Percentiles rank a stretch among this genome's conserved stretches.
Conservation (phyloP, 2,797 vertebrate species). For the Scyliorhinus canicula region DNA sequence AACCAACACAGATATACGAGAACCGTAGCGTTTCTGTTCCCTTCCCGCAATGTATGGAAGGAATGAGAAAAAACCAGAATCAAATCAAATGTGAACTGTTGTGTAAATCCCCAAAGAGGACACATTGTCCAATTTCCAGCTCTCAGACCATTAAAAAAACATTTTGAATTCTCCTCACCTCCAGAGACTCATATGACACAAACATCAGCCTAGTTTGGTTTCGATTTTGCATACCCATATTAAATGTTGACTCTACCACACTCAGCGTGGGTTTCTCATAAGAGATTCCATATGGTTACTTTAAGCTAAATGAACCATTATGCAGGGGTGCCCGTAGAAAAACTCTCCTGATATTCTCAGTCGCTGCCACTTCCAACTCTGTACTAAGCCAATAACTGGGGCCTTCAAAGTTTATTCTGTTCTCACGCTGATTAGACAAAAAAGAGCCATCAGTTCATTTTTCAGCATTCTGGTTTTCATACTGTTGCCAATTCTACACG, state of each 20-base stretch:
- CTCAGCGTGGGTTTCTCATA: slow-evolving; percentile 17
- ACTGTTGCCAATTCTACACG: neutral
- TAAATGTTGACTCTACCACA: slow-evolving; percentile 18
- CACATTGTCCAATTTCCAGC: slow-evolving; percentile 8
- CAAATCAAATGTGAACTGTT: slow-evolving; percentile 26
- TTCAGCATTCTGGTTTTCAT: neutral
- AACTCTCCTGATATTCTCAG: neutral
- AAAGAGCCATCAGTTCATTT: neutral
- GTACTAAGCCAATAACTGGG: neutral
- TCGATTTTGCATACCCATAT: slow-evolving; percentile 19
- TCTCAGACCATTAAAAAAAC: slow-evolving; percentile 33
- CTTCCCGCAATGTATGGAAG: neutral
- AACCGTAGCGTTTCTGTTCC: neutral
- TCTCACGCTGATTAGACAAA: neutral
- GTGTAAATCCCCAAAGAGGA: slow-evolving; percentile 22
- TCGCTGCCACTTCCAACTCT: neutral
- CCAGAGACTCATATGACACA: slow-evolving; percentile 33
- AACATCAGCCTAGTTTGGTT: slow-evolving; percentile 27
- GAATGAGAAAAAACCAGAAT: slow-evolving; percentile 12
- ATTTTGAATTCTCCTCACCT: slow-evolving; percentile 19
- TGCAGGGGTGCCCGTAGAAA: neutral
- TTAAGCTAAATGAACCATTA: slow-evolving; percentile 8
- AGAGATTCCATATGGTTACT: slow-evolving; percentile 36
- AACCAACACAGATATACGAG: neutral
- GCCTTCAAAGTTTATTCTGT: neutral